Conservation (phyloP, 2,797 vertebrate species). For the Vireo griseus region DNA sequence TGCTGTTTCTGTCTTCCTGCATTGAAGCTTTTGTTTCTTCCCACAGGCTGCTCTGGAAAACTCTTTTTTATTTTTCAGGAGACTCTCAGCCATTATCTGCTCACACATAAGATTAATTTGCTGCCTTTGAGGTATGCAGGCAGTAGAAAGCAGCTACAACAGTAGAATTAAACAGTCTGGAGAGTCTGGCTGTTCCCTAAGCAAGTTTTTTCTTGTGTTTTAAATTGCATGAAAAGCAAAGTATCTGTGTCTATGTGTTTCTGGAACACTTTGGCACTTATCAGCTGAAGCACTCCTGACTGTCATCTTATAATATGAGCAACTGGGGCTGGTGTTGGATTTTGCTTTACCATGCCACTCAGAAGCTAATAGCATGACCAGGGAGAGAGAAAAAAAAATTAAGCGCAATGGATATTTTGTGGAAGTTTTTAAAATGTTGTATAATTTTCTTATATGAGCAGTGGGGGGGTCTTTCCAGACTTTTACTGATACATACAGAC, state of each 20-base stretch:
- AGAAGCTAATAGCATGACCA: neutral
- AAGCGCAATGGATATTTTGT: neutral
- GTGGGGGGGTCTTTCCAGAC: neutral
- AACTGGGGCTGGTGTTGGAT: neutral
- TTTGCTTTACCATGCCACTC: neutral
- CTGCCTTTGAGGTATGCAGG: neutral
- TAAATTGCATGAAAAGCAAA: neutral
- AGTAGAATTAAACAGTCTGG: neutral
- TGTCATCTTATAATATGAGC: neutral
- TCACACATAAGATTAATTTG: slow-evolving; percentile 11
- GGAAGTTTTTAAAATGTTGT: neutral
- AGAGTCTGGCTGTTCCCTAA: neutral
- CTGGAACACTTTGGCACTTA: neutral
- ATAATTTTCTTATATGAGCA: neutral
- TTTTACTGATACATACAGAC: neutral
- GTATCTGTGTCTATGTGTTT: neutral
- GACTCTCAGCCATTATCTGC: neutral
- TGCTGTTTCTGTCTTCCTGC: neutral
- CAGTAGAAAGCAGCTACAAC: neutral
- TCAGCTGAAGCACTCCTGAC: neutral
- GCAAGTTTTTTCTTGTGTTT: neutral
- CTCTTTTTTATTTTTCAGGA: neutral
- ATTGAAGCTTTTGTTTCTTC: neutral
- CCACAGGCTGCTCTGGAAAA: neutral
- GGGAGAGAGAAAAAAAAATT: neutral